Base-by-base conservation (phyloP, 2,113 vertebrate genomes). In the Strigops habroptila region DNA sequence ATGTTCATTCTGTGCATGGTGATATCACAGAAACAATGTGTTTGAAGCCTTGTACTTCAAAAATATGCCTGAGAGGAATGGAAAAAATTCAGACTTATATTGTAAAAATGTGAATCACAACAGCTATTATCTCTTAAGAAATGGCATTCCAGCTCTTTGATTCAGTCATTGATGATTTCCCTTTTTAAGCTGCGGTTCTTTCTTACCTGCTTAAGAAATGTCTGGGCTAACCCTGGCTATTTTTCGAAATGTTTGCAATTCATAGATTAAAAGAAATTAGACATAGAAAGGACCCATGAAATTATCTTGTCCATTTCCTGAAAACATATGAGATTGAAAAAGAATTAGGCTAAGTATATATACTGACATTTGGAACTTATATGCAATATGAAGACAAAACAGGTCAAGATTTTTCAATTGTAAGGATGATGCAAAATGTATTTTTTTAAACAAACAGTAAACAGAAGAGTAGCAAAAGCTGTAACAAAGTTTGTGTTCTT, bases 51-150 rank as follows among this genome's bases (percentile, higher is more conserved):
- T 65, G 59, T 41, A 73, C 96, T 96, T 96, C 88, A 94, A 91
- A 97, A 96, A 85, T 85, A 49, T 87, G 90, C 83, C 88, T 93
- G 74, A 92, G 62, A 96, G 80, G 81, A 94, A 91, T 85, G 93
- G 86, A 95, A 96, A 96, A 97, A 94, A 93, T 89, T 53, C 83
- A 60, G 83, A 75, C 73, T 93, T 4, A 21, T 87, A 92, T 91
- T 92, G 91, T 78, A 69, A 93, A 95, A 93, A 92, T 10, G 39
- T 96, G 93, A 96, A 67, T 96, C 93, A 93, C 83, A 95, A 77
- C 57, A 92, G 81, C 91, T 84, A 95, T 93, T 91, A 94, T 95
- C 86, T 94, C 88, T 86, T 94, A 92, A 97, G 95, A 94, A 86
- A 88, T 69, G 69, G 57, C 77, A 90, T 84, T 94, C 77, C 44